Evolutionary conservation across 1,140 invertebrate species (phyloP), one percentile per base, ranked within the genome.

Genomic region (Zaprionus gabonicus): DNA sequence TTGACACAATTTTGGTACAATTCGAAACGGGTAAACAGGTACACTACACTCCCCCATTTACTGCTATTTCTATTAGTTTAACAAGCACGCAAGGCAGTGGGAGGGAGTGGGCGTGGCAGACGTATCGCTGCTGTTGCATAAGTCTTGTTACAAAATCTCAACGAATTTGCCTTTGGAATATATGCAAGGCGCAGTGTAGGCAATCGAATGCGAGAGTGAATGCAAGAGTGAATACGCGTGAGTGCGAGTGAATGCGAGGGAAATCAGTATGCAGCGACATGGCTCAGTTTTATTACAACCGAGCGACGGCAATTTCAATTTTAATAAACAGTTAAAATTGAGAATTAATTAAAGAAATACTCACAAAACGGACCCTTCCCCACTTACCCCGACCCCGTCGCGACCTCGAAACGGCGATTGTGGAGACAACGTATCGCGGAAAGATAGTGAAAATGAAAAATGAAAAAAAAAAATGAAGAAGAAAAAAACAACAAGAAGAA

Each of bases 291-390:
- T 73, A 80, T 80, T 87, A 77, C 77, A 80, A 31, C 28, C 23
- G 13, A 46, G n/a, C 20, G 71, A 34, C 34, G 36, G 27, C 62
- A 79, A 76, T 79, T 77, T 77, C 64, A 77, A 76, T 81, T 83
- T 87, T 80, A 87, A 87, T 87, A 87, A 88, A 88, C 83, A 87
- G 83, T 88, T 83, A 78, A 87, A 87, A 87, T 88, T 86, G 83
- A 78, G 78, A 88, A 88, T 87, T 84, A 88, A 87, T 87, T 88
- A 87, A 87, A 81, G 77, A 63, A 57, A 60, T 65, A 71, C 49
- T 55, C 28, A 38, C 55, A 23, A 59, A 58, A 23, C 41, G 53
- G 53, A 49, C 36, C 20, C 28, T 9, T 31, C 7, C 34, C 17
- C 49, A 20, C 6, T 17, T 23, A 23, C 46, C 46, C 46, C n/a